Evolutionary conservation across 1,140 invertebrate genomes (phyloP).

Genomic region (Plutomurus gul): DNA sequence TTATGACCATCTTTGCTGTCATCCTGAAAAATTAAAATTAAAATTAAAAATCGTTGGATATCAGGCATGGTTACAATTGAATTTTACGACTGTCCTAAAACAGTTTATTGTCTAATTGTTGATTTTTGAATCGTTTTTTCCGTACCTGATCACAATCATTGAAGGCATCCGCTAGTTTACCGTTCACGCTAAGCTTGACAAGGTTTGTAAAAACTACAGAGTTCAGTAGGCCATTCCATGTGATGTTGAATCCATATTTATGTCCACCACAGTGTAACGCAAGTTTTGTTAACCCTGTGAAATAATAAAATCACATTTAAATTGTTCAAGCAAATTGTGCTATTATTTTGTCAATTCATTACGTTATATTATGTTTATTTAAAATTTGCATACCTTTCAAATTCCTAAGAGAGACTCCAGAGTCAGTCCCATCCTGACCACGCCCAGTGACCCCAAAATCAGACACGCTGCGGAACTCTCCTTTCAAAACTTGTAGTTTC

Average conservation of each 20-base stretch:
- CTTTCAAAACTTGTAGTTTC: neutral
- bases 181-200: too few relatives aligned
- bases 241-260: neutral
- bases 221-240: neutral
- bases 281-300: neutral
- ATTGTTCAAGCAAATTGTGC: too few relatives aligned
- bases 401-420: neutral
- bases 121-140: too few relatives aligned
- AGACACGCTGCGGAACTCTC: neutral
- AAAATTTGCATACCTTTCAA: neutral
- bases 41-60: too few relatives aligned
- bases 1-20: too few relatives aligned
- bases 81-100: too few relatives aligned
- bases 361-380: neutral
- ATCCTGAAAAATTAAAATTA: too few relatives aligned
- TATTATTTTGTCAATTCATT: too few relatives aligned
- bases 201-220: neutral
- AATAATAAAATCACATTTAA: neutral
- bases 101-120: too few relatives aligned
- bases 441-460: neutral
- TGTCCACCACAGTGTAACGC: neutral
- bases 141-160: too few relatives aligned
- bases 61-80: too few relatives aligned
- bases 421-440: neutral
- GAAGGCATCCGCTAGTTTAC: too few relatives aligned